Evolutionary conservation across 2,888 invertebrate genomes (phyloP).

Genomic region (Chloroclystis v-ata): DNA sequence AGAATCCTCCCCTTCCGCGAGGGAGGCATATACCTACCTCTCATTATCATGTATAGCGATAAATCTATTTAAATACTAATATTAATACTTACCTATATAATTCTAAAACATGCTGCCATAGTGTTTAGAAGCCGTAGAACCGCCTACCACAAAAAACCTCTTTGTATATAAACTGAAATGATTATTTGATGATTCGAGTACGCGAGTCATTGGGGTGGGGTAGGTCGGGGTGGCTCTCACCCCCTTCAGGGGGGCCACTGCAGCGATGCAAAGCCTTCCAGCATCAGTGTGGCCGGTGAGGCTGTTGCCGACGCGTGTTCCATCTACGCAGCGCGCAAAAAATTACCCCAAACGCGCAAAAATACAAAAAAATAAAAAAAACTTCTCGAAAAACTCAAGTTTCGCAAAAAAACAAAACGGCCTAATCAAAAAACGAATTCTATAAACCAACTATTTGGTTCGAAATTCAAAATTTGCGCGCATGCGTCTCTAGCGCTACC

Average conservation of each 20-base stretch:
- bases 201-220: slow-evolving; percentile 63
- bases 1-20: slow-evolving; percentile 14
- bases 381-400: slow-evolving; percentile 30
- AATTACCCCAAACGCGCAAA: slow-evolving; percentile 48
- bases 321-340: slow-evolving; percentile 74
- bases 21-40: slow-evolving; percentile 10
- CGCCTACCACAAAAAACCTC: slow-evolving; percentile 14
- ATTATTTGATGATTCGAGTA: slow-evolving; percentile 76
- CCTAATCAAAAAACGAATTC: slow-evolving; percentile 56
- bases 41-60: slow-evolving; percentile 17
- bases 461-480: slow-evolving; percentile 65
- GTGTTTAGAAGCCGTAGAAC: slow-evolving; percentile 36
- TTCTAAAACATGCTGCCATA: slow-evolving; percentile 41
- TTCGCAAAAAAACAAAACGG: slow-evolving; percentile 36
- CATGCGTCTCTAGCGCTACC: slow-evolving; percentile 64
- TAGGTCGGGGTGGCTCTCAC: slow-evolving; percentile 49
- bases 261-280: slow-evolving; percentile 61
- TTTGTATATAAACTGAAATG: slow-evolving; percentile 76
- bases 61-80: slow-evolving; percentile 47
- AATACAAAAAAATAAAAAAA: slow-evolving; percentile 36
- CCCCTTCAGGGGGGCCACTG: slow-evolving; percentile 40
- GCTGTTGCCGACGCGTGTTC: slow-evolving; percentile 72
- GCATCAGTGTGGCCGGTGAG: slow-evolving; percentile 76
- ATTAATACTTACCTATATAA: slow-evolving; percentile 58
- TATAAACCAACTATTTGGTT: slow-evolving; percentile 65